Evolutionary conservation across 2,113 vertebrate genomes (phyloP).

Genomic region (Coturnix japonica): DNA sequence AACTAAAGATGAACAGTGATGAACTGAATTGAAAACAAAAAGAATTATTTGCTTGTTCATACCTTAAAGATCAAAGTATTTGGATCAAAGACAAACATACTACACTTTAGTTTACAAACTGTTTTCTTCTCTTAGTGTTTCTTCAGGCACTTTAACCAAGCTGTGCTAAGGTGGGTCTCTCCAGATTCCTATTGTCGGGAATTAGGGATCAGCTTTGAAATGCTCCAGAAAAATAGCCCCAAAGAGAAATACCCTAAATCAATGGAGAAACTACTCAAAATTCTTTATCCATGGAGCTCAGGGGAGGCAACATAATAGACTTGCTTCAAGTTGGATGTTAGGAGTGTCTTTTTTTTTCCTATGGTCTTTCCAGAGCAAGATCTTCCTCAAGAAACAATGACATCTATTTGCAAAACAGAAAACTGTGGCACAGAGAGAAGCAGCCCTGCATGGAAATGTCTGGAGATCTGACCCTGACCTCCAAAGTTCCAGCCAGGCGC

Average conservation of each 20-base stretch:
- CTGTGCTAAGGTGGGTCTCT: background rate
- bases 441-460: background rate
- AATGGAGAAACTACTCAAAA: background rate
- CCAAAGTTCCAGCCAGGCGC: background rate
- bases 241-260: background rate
- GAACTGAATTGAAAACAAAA: background rate
- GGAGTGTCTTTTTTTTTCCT: background rate
- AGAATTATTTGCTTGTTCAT: background rate
- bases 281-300: background rate
- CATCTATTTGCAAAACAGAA: background rate
- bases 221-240: background rate
- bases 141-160: background rate
- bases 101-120: background rate
- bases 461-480: background rate
- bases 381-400: background rate
- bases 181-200: background rate
- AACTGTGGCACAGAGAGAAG: background rate
- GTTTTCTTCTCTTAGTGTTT: background rate
- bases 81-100: background rate
- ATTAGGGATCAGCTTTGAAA: background rate
- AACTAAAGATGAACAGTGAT: background rate
- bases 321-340: background rate
- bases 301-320: background rate
- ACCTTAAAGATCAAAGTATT: constrained; percentile 37
- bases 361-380: background rate